phyloP scores from a whole-genome alignment of 2,888 invertebrate species.

The Melanchra persicariae region DNA sequence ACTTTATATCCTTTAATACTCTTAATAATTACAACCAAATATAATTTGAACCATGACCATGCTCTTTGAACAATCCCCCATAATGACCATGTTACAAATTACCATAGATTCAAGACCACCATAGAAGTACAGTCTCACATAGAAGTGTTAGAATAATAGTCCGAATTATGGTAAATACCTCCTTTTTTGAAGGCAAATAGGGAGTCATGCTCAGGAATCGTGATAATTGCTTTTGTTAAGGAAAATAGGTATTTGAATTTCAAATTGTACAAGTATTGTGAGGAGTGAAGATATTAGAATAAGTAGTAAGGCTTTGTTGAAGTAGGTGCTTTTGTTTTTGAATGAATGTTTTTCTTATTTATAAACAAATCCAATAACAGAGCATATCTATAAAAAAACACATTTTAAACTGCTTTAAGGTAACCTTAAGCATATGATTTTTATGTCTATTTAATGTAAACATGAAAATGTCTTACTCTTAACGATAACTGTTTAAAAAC shows the following conservation, averaged over 20 bases:
- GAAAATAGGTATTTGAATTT: constrained; percentile 57
- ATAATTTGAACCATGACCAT: constrained; percentile 68
- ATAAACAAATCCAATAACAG: no score
- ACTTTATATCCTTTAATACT: neutral
- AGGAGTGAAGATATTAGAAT: constrained; percentile 15
- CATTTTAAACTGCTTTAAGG: no score
- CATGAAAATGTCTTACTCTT: no score
- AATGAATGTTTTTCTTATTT: no score
- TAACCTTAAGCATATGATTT: no score
- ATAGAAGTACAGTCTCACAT: constrained; percentile 59
- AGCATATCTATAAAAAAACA: no score
- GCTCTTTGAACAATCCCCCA: constrained; percentile 40
- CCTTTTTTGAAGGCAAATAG: constrained; percentile 20
- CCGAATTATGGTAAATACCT: constrained; percentile 55
- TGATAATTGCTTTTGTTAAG: constrained; percentile 46
- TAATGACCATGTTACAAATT: constrained; percentile 73
- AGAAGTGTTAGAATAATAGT: constrained; percentile 47
- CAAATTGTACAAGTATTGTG: constrained; percentile 41
- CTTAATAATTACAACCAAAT: constrained; percentile 30
- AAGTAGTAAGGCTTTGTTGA: neutral
- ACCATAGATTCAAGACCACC: constrained; percentile 74
- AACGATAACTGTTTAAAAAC: no score
- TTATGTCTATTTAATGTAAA: no score
- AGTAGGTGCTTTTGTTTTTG: no score
- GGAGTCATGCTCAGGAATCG: constrained; percentile 3